These are phyloP conservation scores for Zalophus californianus DNA, from an alignment of 2,797 vertebrate species.

Conservation along the genomic window DNA sequence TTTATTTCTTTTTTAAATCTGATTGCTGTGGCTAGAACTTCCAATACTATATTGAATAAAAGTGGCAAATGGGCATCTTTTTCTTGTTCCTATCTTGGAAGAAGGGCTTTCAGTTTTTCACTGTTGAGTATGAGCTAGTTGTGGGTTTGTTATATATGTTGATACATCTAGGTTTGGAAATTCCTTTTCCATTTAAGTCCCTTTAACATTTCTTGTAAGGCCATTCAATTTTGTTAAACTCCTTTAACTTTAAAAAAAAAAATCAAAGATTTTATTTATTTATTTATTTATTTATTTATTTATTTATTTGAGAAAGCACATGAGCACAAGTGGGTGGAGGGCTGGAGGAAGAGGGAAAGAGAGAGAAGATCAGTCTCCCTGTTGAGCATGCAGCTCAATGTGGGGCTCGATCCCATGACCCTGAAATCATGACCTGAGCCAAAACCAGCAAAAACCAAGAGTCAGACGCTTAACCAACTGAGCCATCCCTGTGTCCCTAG, in stretches of 20 bases:
- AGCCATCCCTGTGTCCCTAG: not conserved
- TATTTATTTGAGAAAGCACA: not conserved
- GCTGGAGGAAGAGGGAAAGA: not conserved
- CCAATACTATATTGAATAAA: no score
- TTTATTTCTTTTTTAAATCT: no score
- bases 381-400: not conserved
- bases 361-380: no score
- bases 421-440: not conserved
- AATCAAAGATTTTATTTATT: not conserved
- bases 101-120: no score
- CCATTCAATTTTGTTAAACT: not conserved
- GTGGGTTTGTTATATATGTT: no score
- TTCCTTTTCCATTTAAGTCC: no score
- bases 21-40: no score
- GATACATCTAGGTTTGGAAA: no score
- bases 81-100: no score
- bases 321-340: not conserved
- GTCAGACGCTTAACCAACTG: not conserved
- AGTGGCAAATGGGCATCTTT: no score
- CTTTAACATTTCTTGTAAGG: no score
- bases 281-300: not conserved
- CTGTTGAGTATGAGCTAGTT: no score
- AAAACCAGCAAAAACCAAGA: not conserved
- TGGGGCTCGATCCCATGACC: not conserved
- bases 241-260: not conserved